Conservation (phyloP, 2,888 invertebrate genomes). For the Ametastegia equiseti region DNA sequence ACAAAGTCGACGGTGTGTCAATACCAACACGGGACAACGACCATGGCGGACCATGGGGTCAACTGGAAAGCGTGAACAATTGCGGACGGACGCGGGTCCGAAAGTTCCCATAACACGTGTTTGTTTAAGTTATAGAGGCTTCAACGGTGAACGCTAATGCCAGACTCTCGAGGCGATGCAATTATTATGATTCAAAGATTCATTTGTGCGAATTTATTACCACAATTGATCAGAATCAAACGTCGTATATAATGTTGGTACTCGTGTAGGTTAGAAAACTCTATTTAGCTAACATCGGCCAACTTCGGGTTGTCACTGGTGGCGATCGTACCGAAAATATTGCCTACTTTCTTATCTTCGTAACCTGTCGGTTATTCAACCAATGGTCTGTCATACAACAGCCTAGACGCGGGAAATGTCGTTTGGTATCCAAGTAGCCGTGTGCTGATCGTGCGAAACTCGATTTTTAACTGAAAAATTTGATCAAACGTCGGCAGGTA, state of each 20-base stretch:
- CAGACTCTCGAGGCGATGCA: background rate
- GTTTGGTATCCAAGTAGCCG: background rate
- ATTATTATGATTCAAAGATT: background rate
- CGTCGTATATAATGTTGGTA: background rate
- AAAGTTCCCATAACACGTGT: background rate
- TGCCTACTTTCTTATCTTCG: background rate
- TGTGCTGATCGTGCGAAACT: background rate
- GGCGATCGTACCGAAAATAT: background rate
- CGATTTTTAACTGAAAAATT: background rate
- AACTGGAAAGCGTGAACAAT: background rate
- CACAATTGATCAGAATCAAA: background rate
- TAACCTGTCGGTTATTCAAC: background rate
- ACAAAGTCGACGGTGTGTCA: background rate
- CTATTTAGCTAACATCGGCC: background rate
- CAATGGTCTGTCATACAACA: background rate
- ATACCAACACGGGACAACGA: slow-evolving; percentile 28
- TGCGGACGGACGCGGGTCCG: background rate
- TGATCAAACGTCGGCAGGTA: background rate
- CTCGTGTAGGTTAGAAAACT: background rate
- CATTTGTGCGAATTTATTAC: background rate
- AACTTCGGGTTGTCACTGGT: background rate
- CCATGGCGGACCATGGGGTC: background rate
- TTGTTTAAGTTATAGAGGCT: background rate
- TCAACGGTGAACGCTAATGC: background rate
- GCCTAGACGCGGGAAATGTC: slow-evolving; percentile 27